These are phyloP conservation scores for Drosophila neocordata DNA, from an alignment of 1,140 invertebrate genomes.

Conservation along the genomic window DNA sequence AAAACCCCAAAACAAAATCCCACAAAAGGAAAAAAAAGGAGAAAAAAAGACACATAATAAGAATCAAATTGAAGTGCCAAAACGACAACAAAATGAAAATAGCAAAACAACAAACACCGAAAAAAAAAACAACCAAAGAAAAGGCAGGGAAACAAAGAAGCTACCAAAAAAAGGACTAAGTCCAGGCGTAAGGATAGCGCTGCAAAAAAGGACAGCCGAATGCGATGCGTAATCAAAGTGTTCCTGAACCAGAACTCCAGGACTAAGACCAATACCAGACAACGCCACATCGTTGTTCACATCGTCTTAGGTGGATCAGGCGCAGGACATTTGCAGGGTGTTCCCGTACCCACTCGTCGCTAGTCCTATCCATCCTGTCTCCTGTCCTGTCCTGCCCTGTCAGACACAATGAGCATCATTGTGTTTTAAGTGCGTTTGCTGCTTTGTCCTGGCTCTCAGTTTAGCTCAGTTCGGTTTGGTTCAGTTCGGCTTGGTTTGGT, in stretches of 20 bases:
- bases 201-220: constrained; percentile 33
- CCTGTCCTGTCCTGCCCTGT: constrained; percentile 52
- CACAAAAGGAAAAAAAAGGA: constrained; percentile 16
- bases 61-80: constrained; percentile 72
- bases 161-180: background rate
- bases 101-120: constrained; percentile 31
- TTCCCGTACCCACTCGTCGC: background rate
- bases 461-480: background rate
- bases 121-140: constrained; percentile 1
- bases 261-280: constrained; percentile 40
- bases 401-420: constrained; percentile 81
- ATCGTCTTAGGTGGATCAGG: constrained; percentile 74
- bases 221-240: constrained; percentile 78
- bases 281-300: constrained; percentile 63
- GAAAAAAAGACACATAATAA: background rate
- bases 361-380: constrained; percentile 13
- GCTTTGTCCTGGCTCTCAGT: constrained; percentile 30
- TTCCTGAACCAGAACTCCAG: constrained; percentile 21
- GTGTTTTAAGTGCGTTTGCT: constrained; percentile 80
- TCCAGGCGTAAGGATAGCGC: background rate
- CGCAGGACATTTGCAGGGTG: constrained; percentile 8
- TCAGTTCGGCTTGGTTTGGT: background rate
- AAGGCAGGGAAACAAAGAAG: background rate
- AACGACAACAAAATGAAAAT: constrained; percentile 64
- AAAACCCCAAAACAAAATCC: constrained; percentile 17